Evolutionary conservation across 2,113 vertebrate genomes (phyloP).

Genomic region (Trinectes maculatus): DNA sequence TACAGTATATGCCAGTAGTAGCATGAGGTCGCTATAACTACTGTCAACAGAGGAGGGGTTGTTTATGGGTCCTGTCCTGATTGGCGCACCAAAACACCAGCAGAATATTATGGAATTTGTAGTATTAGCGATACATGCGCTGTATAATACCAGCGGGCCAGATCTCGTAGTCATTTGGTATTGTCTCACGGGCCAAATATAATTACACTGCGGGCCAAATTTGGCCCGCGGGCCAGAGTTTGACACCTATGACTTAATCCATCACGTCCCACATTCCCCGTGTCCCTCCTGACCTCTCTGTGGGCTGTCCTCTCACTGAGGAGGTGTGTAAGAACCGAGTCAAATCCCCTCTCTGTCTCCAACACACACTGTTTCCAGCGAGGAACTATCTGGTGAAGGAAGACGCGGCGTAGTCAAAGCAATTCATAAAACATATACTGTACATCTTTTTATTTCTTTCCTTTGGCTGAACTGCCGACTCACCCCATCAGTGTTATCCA

Average conservation of each 20-base stretch:
- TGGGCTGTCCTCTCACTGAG: constrained; percentile 58
- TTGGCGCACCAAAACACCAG: too few relatives aligned
- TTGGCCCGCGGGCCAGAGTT: too few relatives aligned
- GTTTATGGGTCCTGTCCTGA: too few relatives aligned
- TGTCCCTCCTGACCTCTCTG: constrained; percentile 58
- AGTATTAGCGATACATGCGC: too few relatives aligned
- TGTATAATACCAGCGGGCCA: too few relatives aligned
- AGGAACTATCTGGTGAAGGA: constrained; percentile 63
- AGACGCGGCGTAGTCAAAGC: constrained; percentile 13
- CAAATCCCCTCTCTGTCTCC: constrained; percentile 77
- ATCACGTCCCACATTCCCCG: not conserved
- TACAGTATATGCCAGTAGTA: too few relatives aligned
- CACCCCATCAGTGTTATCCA: constrained; percentile 62
- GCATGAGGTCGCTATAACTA: too few relatives aligned
- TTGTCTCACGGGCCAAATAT: too few relatives aligned
- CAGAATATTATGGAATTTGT: too few relatives aligned
- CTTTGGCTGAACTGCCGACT: not conserved
- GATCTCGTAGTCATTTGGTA: too few relatives aligned
- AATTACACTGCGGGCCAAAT: too few relatives aligned
- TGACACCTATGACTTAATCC: not conserved
- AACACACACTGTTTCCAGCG: constrained; percentile 79
- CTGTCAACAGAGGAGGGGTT: too few relatives aligned
- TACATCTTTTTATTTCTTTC: not conserved
- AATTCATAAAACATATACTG: not conserved
- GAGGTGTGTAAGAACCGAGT: constrained; percentile 62